Conservation (phyloP, 1,140 invertebrate genomes). For the Bombus picipes region DNA sequence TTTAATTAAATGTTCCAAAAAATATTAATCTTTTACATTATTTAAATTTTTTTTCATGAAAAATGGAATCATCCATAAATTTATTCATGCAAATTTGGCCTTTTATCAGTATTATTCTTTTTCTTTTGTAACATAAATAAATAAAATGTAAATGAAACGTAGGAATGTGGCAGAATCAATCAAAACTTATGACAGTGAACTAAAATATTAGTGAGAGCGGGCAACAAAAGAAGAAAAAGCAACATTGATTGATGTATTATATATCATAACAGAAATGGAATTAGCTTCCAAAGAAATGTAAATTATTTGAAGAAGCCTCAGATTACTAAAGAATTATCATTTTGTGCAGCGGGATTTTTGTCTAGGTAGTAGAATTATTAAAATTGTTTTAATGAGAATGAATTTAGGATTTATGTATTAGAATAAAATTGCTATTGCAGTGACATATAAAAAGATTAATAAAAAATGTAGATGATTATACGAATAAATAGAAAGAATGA, state of each 20-base stretch:
- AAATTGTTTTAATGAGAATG: slow-evolving; percentile 8
- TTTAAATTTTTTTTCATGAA: slow-evolving; percentile 1
- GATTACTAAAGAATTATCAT: slow-evolving; percentile 83
- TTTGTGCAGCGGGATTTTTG: slow-evolving; percentile 72
- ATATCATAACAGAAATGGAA: slow-evolving; percentile 49
- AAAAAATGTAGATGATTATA: not conserved
- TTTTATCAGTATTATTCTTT: not conserved
- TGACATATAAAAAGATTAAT: not conserved
- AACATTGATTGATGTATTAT: slow-evolving; percentile 39
- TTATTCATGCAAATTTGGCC: slow-evolving; percentile 29
- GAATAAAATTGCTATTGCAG: not conserved
- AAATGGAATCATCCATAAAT: slow-evolving; percentile 4
- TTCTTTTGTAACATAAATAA: slow-evolving; percentile 20
- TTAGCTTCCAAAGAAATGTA: slow-evolving; percentile 49
- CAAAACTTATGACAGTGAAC: slow-evolving; percentile 58
- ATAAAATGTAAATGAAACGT: slow-evolving; percentile 64
- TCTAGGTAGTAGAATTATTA: not conserved
- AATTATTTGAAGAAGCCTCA: slow-evolving; percentile 76
- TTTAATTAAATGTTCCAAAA: slow-evolving; percentile 10
- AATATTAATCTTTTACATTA: not conserved
- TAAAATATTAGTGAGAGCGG: slow-evolving; percentile 75
- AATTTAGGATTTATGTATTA: not conserved
- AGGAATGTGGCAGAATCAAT: slow-evolving; percentile 70
- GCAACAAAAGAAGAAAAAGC: slow-evolving; percentile 67
- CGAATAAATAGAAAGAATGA: slow-evolving; percentile 28